Evolutionary conservation across 1,140 invertebrate genomes (phyloP), one percentile per base, ranked within the genome.

Genomic region (Scaptomyza pallida): DNA sequence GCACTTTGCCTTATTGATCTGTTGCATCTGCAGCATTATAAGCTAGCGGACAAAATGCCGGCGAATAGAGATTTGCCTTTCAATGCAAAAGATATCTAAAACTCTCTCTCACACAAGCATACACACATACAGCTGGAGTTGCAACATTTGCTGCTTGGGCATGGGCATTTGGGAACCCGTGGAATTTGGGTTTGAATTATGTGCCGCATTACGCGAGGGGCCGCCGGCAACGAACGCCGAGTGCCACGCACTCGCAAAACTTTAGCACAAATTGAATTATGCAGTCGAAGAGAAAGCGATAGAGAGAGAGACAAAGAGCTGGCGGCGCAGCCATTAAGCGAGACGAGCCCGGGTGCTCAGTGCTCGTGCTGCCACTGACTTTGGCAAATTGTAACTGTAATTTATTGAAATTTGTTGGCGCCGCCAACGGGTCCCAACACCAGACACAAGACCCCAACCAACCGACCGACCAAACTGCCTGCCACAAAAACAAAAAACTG

Each of bases 361-460:
- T 35, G 68, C 59, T 50, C 45, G 23, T 13, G 59, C 4, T 26
- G 23, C 5, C 33, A 3, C 79, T 78, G 79, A 83, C 80, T 85
- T 76, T 76, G 80, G 64, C 77, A 81, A 88, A 86, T n/a, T 86
- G 81, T 86, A 88, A 86, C 77, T 88, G 82, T 86, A 86, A 86
- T 86, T 86, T 86, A 86, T 86, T 88, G 82, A 88, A 86, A 86
- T 88, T 88, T 86, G 82, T 86, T 88, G 75, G 65, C 55, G 61
- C 48, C 60, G 67, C 72, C 72, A 63, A n/a, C 71, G 41, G 55
- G 54, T n/a, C n/a, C n/a, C 71, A 47, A n/a, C n/a, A n/a, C n/a
- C 77, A 86, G 77, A 80, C 77, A 71, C 80, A 75, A 73, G n/a
- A 50, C 69, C 60, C 51, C 77, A 80, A 77, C 26, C 26, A 26